These are phyloP conservation scores for Acanthosoma haemorrhoidale DNA, from an alignment of 2,888 invertebrate species.

Conservation along the genomic window DNA sequence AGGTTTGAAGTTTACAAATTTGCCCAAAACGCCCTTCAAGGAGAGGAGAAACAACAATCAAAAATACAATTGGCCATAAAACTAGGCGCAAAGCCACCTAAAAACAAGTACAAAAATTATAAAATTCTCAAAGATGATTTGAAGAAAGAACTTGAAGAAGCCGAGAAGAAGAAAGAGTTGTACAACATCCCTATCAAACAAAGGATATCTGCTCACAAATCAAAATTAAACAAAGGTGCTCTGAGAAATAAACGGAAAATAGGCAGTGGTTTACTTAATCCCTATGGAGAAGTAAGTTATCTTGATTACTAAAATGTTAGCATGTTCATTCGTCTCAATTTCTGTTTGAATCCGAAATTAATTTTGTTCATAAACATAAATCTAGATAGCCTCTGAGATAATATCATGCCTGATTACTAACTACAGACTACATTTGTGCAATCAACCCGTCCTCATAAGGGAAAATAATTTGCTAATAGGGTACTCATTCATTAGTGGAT, in stretches of 20 bases:
- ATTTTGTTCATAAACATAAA: too few species aligned
- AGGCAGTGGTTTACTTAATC: slow-evolving; percentile 34
- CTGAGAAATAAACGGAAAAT: slow-evolving; percentile 29
- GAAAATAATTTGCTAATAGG: too few species aligned
- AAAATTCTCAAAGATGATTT: slow-evolving; percentile 29
- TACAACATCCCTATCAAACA: slow-evolving; percentile 18
- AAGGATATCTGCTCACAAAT: slow-evolving; percentile 22
- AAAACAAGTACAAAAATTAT: slow-evolving; percentile 34
- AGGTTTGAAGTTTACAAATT: slow-evolving; percentile 79
- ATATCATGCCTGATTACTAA: too few species aligned
- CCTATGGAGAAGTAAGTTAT: slow-evolving; percentile 33
- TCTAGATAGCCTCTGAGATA: too few species aligned
- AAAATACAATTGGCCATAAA: slow-evolving; percentile 70
- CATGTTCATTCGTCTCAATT: too few species aligned
- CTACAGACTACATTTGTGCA: too few species aligned
- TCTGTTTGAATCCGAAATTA: too few species aligned
- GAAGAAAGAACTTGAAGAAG: slow-evolving; percentile 16
- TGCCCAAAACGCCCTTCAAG: slow-evolving; percentile 70
- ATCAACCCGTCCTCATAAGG: too few species aligned
- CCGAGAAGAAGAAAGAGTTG: slow-evolving; percentile 29
- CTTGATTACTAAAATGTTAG: too few species aligned
- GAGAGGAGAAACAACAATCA: slow-evolving; percentile 67
- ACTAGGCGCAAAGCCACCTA: slow-evolving; percentile 50
- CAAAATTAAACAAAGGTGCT: slow-evolving; percentile 28
- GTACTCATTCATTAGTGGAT: too few species aligned